phyloP scores from a whole-genome alignment of 92 coral and sea anemone genomes.

The Scolanthus callimorphus region DNA sequence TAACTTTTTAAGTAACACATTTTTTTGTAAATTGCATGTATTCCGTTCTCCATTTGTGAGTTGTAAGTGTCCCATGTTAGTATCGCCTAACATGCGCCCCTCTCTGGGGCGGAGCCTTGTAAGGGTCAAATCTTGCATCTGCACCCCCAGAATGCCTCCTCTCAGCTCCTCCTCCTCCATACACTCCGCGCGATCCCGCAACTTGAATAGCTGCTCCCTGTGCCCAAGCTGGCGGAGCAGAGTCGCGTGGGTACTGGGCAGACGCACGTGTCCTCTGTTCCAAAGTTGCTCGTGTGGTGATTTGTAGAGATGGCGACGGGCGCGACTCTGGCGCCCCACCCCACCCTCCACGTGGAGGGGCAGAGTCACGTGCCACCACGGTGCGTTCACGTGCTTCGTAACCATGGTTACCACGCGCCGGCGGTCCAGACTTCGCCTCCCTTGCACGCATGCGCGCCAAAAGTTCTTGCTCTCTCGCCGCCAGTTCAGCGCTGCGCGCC shows the following conservation, averaged over 20 bases:
- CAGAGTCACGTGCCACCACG: conserved; percentile 66
- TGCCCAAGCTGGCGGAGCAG: conserved; percentile 64
- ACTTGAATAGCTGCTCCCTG: conserved; percentile 46
- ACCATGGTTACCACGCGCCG: conserved; percentile 39
- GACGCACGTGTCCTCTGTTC: conserved; percentile 77
- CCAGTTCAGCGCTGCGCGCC: conserved; percentile 58
- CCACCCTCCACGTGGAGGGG: conserved; percentile 79
- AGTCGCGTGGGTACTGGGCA: conserved; percentile 47
- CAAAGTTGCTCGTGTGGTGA: conserved; percentile 44
- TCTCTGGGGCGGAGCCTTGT: conserved; percentile 74
- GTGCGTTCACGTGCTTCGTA: conserved; percentile 84
- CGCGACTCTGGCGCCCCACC: conserved; percentile 55
- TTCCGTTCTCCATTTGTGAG: too few relatives aligned
- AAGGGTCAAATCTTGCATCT: conserved; percentile 80
- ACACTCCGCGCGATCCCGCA: conserved; percentile 38
- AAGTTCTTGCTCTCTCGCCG: conserved; percentile 66
- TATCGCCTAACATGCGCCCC: conserved; percentile 68
- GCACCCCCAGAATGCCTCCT: conserved; percentile 73
- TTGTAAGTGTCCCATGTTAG: too few relatives aligned
- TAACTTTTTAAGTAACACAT: too few relatives aligned
- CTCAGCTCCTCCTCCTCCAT: conserved; percentile 55
- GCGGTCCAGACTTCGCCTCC: conserved; percentile 76
- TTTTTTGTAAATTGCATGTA: too few relatives aligned
- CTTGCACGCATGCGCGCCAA: conserved; percentile 79
- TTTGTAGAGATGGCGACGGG: conserved; percentile 40